Evolutionary conservation across 2,113 vertebrate species (phyloP).

Genomic region (Prunella himalayana): DNA sequence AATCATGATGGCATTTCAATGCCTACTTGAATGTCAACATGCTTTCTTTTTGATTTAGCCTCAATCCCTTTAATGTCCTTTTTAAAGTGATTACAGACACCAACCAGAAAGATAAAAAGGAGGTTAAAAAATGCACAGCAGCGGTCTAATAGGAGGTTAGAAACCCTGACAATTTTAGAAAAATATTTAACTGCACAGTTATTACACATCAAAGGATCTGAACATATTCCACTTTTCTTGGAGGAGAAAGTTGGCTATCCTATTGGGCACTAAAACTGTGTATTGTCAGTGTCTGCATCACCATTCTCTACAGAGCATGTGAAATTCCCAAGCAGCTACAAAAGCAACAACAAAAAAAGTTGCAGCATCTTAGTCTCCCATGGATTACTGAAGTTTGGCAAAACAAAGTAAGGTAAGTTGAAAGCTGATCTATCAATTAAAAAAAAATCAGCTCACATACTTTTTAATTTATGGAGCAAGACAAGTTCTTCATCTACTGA

Average conservation of each 20-base stretch:
- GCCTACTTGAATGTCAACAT: slow-evolving; percentile 48
- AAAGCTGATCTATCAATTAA: neutral
- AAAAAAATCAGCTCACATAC: neutral
- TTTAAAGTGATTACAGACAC: slow-evolving; percentile 46
- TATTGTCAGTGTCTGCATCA: slow-evolving; percentile 10
- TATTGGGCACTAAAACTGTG: neutral
- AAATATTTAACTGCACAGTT: neutral
- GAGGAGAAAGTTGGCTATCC: neutral
- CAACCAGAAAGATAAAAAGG: slow-evolving; percentile 55
- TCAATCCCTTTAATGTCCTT: slow-evolving; percentile 50
- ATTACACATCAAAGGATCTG: neutral
- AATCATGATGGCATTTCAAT: slow-evolving; percentile 54
- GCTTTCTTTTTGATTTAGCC: slow-evolving; percentile 56
- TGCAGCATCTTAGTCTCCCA: neutral
- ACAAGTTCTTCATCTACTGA: neutral
- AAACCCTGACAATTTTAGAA: neutral
- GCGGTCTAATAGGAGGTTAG: neutral
- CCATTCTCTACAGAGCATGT: neutral
- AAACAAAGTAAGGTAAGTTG: neutral
- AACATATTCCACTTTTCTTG: neutral
- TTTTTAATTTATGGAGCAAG: neutral
- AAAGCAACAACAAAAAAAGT: neutral
- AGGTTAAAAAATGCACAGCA: slow-evolving; percentile 45
- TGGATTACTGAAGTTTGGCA: neutral
- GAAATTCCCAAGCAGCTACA: neutral